A percentile compares a stretch with the other conserved stretches of the same genome.
phyloP scores from a whole-genome alignment of 2,113 vertebrate species.

The Sinocyclocheilus grahami region DNA sequence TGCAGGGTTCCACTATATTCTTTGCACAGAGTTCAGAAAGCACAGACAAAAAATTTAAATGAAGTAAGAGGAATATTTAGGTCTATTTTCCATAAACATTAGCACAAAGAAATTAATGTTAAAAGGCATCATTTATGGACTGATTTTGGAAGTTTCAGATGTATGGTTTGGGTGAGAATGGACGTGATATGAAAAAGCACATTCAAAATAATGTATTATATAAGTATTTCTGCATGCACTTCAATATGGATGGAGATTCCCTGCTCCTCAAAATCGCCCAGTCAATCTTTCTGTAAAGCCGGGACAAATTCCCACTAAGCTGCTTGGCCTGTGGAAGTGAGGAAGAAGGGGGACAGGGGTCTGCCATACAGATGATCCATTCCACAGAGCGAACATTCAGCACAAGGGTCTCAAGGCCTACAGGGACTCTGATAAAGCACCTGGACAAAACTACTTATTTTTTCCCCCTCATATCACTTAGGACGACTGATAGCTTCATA shows the following conservation, averaged over 20 bases:
- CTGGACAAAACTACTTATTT: constrained; percentile 82
- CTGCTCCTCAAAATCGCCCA: neutral
- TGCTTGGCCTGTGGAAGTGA: constrained; percentile 62
- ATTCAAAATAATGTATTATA: neutral
- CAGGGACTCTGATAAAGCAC: constrained; percentile 80
- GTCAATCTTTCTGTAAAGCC: constrained; percentile 38
- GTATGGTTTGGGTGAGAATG: neutral
- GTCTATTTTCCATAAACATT: neutral
- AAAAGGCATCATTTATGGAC: neutral
- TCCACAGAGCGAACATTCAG: constrained; percentile 67
- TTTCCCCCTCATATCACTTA: constrained; percentile 74
- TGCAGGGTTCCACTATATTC: neutral
- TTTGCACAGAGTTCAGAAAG: neutral
- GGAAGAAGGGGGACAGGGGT: constrained; percentile 41
- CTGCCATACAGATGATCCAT: constrained; percentile 56
- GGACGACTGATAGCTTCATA: constrained; percentile 82
- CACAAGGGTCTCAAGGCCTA: constrained; percentile 70
- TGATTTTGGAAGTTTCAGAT: neutral
- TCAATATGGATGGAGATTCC: neutral
- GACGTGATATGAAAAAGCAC: neutral
- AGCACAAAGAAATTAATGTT: neutral
- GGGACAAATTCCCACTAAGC: constrained; percentile 60
- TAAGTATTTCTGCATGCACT: neutral
- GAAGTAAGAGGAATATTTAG: neutral
- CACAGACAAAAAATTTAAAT: neutral